Conservation (phyloP, 2,113 vertebrate genomes). For the Eulemur rufifrons region DNA sequence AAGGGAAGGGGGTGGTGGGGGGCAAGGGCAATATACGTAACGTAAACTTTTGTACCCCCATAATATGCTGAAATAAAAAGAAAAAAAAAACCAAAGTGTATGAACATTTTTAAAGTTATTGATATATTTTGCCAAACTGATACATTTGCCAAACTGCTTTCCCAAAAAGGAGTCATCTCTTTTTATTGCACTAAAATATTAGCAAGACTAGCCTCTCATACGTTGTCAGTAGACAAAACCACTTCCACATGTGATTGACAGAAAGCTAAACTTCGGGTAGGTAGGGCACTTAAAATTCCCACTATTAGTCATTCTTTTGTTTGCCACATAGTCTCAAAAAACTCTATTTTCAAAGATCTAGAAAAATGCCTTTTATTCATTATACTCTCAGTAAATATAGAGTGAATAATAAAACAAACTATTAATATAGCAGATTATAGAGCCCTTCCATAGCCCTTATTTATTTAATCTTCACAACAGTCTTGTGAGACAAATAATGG, state of each 20-base stretch:
- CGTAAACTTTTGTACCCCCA: too few species aligned
- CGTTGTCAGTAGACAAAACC: background rate
- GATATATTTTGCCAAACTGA: constrained; percentile 1
- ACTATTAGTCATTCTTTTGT: background rate
- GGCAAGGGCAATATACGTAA: too few species aligned
- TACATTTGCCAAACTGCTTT: constrained; percentile 19
- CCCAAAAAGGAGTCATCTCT: background rate
- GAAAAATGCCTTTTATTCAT: background rate
- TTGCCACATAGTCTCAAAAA: background rate
- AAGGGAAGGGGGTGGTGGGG: too few species aligned
- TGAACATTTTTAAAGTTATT: background rate
- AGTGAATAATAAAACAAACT: background rate
- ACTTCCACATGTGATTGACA: constrained; percentile 18
- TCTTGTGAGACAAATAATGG: background rate
- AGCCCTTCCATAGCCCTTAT: background rate
- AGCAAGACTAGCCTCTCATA: background rate
- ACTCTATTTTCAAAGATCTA: background rate
- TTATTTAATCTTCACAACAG: background rate
- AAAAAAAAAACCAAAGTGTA: background rate
- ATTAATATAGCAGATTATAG: background rate
- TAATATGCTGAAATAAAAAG: too few species aligned
- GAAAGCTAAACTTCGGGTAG: background rate
- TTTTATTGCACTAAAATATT: constrained; percentile 10
- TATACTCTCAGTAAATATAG: background rate
- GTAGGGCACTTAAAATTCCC: background rate